Base-by-base conservation (phyloP, 2,797 vertebrate species). In the Labeo calbasu region DNA sequence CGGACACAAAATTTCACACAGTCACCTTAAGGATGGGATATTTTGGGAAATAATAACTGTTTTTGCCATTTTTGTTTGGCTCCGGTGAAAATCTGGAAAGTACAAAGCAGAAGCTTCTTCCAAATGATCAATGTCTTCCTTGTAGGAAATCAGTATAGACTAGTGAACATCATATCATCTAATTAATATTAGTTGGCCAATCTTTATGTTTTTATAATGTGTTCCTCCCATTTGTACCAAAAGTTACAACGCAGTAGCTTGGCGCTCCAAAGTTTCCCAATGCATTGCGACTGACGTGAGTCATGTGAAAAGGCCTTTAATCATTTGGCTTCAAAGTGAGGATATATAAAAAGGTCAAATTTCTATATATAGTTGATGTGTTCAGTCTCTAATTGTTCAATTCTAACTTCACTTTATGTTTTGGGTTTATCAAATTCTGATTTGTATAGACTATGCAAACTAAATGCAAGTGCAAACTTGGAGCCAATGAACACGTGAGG, bases 251-350 rank as follows among this genome's bases (percentile, higher is more conserved):
- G 5, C 4, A 2, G 13, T 43, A 77, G 40, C 21, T 61, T 10
- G 0, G 10, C 6, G 23, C 59, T 32, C 28, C 23, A 28, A 48
- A 68, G 46, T 66, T 66, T 66, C 28, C 15, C 11, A 5, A 17
- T n/a, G 46, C 14, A 11, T 53, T 40, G 4, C 2, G 21, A 55
- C 3, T 40, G 13, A 53, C 0, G 0, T 0, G 5, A 80, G 71
- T 82, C 81, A 65, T 46, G 71, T 83, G 50, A 83, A 76, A 83
- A 53, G 61, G 32, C 17, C 48, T 92, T 90, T 89, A 90, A 86
- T 86, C 87, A 89, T 75, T 87, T 90, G 90, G 89, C 88, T 88
- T 81, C 82, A 77, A 13, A 53, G 84, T 82, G 43, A 65, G 84
- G 85, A 79, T 63, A 46, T 9, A 36, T 0, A 36, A 36, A 36